A percentile compares a stretch with the other conserved stretches of the same genome.
phyloP scores from a whole-genome alignment of 2,113 vertebrate genomes.

The Terrapene triunguis region DNA sequence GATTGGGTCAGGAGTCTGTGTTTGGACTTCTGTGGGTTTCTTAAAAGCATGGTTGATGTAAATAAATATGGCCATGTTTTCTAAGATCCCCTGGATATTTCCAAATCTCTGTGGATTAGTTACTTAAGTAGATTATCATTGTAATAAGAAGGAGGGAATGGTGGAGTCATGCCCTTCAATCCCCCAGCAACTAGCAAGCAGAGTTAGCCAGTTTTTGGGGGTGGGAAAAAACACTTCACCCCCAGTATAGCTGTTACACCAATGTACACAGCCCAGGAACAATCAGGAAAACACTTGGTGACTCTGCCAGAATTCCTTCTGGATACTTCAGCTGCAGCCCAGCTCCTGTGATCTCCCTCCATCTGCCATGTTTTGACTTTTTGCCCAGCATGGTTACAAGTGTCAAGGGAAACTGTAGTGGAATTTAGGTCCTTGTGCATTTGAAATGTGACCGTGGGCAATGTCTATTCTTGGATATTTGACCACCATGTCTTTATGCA shows the following conservation, averaged over 20 bases:
- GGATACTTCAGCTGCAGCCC: background rate
- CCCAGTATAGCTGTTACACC: background rate
- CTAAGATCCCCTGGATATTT: constrained; percentile 46
- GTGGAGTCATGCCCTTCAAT: background rate
- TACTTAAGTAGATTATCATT: background rate
- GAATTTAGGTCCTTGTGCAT: background rate
- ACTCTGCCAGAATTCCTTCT: background rate
- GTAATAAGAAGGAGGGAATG: background rate
- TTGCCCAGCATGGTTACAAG: background rate
- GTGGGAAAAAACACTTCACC: accelerated
- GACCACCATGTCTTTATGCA: background rate
- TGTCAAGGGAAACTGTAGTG: background rate
- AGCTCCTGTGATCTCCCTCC: background rate
- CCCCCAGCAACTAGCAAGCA: background rate
- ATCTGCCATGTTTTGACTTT: background rate
- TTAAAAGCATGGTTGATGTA: constrained; percentile 32
- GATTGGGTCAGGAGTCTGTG: constrained; percentile 13
- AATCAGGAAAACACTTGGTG: background rate
- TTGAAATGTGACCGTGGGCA: background rate
- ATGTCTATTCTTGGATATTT: background rate
- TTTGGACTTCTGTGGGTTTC: constrained; percentile 47
- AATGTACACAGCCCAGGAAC: background rate
- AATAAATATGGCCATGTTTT: constrained; percentile 64
- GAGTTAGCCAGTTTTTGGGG: background rate
- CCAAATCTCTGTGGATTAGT: constrained; percentile 29